These are phyloP conservation scores for Acomys russatus DNA, from an alignment of 2,797 vertebrate genomes.

Conservation along the genomic window DNA sequence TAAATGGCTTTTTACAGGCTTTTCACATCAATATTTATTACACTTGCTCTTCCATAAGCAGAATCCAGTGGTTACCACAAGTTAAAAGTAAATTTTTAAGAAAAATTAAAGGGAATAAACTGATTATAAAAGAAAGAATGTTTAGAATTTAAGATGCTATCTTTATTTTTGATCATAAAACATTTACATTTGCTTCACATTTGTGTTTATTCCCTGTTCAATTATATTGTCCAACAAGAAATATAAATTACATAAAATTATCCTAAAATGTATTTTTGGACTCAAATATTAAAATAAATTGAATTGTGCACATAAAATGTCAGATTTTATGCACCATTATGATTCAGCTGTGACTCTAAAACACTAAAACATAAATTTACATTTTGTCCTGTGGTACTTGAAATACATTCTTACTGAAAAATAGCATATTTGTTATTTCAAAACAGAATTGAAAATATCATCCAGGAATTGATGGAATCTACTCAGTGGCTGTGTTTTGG, in stretches of 20 bases:
- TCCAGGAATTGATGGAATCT: not conserved
- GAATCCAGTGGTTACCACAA: not conserved
- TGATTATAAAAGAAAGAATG: not conserved
- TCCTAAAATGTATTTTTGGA: not conserved
- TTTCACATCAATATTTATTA: conserved; percentile 17
- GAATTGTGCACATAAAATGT: not conserved
- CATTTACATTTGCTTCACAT: not conserved
- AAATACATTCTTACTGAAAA: not conserved
- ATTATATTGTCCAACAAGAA: not conserved
- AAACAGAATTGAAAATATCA: not conserved
- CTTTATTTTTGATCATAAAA: not conserved
- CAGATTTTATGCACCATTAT: too few relatives aligned
- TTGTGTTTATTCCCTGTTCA: not conserved
- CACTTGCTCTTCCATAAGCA: not conserved
- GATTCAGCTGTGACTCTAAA: not conserved
- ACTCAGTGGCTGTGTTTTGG: not conserved
- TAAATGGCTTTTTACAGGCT: not conserved
- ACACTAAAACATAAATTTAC: not conserved
- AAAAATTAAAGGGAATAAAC: not conserved
- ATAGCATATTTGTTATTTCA: not conserved
- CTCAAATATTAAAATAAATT: not conserved
- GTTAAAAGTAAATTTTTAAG: not conserved
- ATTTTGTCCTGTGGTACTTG: not conserved
- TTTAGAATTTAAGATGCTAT: not conserved
- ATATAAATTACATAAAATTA: not conserved